phyloP scores from a whole-genome alignment of 2,113 vertebrate species.

The Suricata suricatta region DNA sequence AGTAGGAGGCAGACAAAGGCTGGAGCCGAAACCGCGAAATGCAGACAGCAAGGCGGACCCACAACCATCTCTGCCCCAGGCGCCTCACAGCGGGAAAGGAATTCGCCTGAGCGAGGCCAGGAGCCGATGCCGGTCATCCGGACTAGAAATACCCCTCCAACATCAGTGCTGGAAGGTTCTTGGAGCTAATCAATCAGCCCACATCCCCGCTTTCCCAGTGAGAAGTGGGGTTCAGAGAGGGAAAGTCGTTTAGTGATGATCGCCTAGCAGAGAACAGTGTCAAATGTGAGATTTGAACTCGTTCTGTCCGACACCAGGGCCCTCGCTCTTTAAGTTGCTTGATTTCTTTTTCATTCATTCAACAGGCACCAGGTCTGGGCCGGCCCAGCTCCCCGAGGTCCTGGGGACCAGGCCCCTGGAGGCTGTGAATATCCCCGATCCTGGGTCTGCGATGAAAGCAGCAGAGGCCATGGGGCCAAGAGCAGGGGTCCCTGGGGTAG shows the following conservation, averaged over 20 bases:
- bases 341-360: not conserved
- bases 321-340: not conserved
- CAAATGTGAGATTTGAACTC: not conserved
- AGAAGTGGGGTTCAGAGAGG: not conserved
- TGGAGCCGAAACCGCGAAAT: not conserved
- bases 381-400: not conserved
- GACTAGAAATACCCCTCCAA: not conserved
- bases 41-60: not conserved
- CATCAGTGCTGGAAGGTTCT: not conserved
- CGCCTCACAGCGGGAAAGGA: fast-evolving
- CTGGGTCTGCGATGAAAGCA: fast-evolving
- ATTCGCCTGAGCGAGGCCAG: not conserved
- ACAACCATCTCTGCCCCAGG: not conserved
- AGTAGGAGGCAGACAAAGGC: not conserved
- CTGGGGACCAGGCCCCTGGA: not conserved
- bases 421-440: not conserved
- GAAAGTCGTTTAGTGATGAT: fast-evolving
- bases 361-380: not conserved
- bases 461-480: fast-evolving
- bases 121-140: fast-evolving
- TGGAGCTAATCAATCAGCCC: not conserved
- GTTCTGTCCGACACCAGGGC: not conserved
- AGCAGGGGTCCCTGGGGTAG: fast-evolving
- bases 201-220: not conserved
- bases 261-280: not conserved